Evolutionary conservation across 1,140 invertebrate genomes (phyloP), one percentile per base, ranked within the genome.

Genomic region (Alviniconcha marisindica): DNA sequence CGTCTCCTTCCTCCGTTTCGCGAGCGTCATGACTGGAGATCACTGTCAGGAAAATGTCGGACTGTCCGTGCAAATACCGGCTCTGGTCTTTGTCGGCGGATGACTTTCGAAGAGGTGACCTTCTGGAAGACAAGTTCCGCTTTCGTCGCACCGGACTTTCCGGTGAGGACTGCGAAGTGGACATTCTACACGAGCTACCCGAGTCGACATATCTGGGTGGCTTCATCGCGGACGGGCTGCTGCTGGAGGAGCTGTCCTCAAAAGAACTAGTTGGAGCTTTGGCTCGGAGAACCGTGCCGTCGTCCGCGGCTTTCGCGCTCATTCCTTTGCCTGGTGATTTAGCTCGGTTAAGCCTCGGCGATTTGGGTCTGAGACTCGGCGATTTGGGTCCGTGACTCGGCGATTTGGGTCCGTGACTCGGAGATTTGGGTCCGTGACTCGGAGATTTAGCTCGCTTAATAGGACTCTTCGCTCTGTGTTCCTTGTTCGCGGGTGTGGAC

Each of bases 51-150:
- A 51, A 54, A 2, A 48, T 12, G 40, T 79, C 0, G 48, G 21
- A 0, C 77, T 56, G 33, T 80, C 83, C 33, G n/a, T n/a, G n/a
- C n/a, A n/a, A n/a, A n/a, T n/a, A n/a, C n/a, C n/a, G n/a, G n/a
- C 66, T 73, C 69, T 80, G 63, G 0, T 77, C 79, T 21, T 80
- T 63, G 36, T 36, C n/a, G n/a, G n/a, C n/a, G n/a, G n/a, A n/a
- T n/a, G n/a, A n/a, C n/a, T n/a, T n/a, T n/a, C n/a, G n/a, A n/a
- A n/a, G n/a, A n/a, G n/a, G n/a, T n/a, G n/a, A n/a, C n/a, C n/a
- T n/a, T n/a, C n/a, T n/a, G n/a, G n/a, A n/a, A n/a, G n/a, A n/a
- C n/a, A n/a, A n/a, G n/a, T n/a, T n/a, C n/a, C n/a, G n/a, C n/a
- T n/a, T n/a, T n/a, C n/a, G n/a, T n/a, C n/a, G n/a, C n/a, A n/a